phyloP scores from a whole-genome alignment of 1,140 invertebrate genomes.

The Halictus rubicundus region DNA sequence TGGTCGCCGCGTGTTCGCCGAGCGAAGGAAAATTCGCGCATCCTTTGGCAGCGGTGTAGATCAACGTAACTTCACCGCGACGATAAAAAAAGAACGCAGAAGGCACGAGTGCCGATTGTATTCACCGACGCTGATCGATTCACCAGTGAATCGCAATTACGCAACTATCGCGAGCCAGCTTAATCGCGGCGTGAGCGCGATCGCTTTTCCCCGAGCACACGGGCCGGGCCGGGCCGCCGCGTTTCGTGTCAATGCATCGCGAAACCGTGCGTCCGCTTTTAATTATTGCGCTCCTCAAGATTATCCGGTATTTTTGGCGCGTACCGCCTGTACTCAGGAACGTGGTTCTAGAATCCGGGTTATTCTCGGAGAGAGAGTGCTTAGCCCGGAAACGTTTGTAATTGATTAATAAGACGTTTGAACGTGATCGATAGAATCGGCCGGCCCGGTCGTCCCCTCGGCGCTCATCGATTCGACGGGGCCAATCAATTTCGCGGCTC shows the following conservation, averaged over 20 bases:
- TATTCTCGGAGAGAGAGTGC: slow-evolving; percentile 24
- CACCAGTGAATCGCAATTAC: slow-evolving; percentile 21
- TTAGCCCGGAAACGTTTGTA: slow-evolving; percentile 20
- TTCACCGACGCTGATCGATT: slow-evolving; percentile 21
- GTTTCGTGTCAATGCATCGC: slow-evolving; percentile 33
- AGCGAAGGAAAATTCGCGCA: background rate
- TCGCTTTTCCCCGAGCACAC: background rate
- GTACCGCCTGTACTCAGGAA: slow-evolving; percentile 28
- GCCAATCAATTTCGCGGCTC: background rate
- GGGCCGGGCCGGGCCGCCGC: too few relatives aligned
- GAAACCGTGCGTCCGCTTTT: slow-evolving; percentile 39
- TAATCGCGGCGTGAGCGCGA: background rate
- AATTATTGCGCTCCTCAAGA: slow-evolving; percentile 47
- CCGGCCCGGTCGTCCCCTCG: background rate
- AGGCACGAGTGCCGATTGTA: slow-evolving; percentile 7
- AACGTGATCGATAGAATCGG: slow-evolving; percentile 24
- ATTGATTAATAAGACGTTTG: slow-evolving; percentile 47
- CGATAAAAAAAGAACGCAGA: background rate
- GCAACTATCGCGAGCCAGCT: slow-evolving; percentile 20
- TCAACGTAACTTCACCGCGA: background rate
- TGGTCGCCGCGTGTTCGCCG: background rate
- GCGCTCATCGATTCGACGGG: background rate
- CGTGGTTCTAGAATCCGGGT: slow-evolving; percentile 34
- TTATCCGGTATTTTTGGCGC: slow-evolving; percentile 56
- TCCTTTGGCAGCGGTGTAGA: too few relatives aligned